phyloP scores from a whole-genome alignment of 2,113 vertebrate genomes.

The Aphyosemion australe region DNA sequence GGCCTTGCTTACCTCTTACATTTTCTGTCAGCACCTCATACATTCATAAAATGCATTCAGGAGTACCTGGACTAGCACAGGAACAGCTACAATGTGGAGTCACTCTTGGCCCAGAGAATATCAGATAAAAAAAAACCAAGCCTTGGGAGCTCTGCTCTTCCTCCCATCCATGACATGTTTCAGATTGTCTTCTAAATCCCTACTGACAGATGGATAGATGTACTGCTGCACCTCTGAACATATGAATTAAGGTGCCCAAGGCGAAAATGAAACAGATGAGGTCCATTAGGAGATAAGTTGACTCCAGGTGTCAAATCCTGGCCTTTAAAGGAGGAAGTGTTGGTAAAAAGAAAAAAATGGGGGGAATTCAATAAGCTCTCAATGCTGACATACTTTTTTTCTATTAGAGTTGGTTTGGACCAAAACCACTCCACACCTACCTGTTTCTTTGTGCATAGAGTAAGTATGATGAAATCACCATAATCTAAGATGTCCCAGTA shows the following conservation, averaged over 20 bases:
- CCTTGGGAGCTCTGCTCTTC: slow-evolving; percentile 31
- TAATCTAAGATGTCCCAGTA: too few species aligned
- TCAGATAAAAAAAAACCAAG: neutral
- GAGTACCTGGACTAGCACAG: neutral
- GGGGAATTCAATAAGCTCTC: neutral
- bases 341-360: neutral
- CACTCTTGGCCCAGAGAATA: slow-evolving; percentile 10
- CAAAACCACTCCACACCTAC: too few species aligned
- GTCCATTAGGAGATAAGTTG: slow-evolving; percentile 16
- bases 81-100: neutral
- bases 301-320: neutral
- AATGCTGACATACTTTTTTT: neutral
- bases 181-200: slow-evolving; percentile 65
- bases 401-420: neutral
- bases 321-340: neutral
- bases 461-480: too few species aligned
- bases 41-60: neutral
- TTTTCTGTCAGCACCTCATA: neutral
- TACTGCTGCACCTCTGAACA: slow-evolving; percentile 36
- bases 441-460: too few species aligned
- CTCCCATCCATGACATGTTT: slow-evolving; percentile 50
- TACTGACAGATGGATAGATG: slow-evolving; percentile 63
- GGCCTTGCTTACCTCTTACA: neutral
- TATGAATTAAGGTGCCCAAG: slow-evolving; percentile 40
- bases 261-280: slow-evolving; percentile 15